Base-by-base conservation (phyloP, 2,113 vertebrate species). In the Gorilla gorilla region DNA sequence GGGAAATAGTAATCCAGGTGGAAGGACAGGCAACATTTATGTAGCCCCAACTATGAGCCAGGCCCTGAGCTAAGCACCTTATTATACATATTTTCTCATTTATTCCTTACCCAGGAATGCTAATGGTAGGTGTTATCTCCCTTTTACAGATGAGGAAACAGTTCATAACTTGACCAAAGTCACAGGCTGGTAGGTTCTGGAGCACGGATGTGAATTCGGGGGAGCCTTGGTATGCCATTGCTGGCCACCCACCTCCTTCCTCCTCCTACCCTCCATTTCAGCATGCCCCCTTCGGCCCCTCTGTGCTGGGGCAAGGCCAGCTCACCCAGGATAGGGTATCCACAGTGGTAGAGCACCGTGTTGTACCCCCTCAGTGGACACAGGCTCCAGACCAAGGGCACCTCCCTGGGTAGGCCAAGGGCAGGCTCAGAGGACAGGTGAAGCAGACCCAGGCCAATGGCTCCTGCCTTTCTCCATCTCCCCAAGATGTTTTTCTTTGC, bases 201-300 rank as follows among this genome's bases (percentile, higher is more conserved):
- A 64, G 17, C 64, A 22, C 1, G 8, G 32, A 12, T 8, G 18
- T 43, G 72, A 57, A 23, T 17, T 10, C 45, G 8, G 16, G 59
- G 75, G 27, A 9, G 23, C 23, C 8, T 6, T 1, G 30, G 50
- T 48, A 0, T 16, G 1, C 27, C 8, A 4, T 12, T 43, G n/a
- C 59, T 25, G 40, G 78, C 64, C 55, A 30, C 38, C 32, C 13
- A 8, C 27, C 45, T 61, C 59, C 66, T 55, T 5, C 43, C 2
- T 40, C 55, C 40, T 11, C 50, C 27, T 45, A 35, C 52, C 20
- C 48, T 94, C n/a, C 17, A 4, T 73, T 25, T 52, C 8, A 22
- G 35, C 43, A 18, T 61, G 35, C 6, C 68, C 27, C 32, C 11
- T 30, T 25, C 0, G 4, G 23, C 35, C n/a, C 27, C 12, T 68